Evolutionary conservation across 1,140 invertebrate species (phyloP), one percentile per base, ranked within the genome.

Genomic region (Gryon sp.): DNA sequence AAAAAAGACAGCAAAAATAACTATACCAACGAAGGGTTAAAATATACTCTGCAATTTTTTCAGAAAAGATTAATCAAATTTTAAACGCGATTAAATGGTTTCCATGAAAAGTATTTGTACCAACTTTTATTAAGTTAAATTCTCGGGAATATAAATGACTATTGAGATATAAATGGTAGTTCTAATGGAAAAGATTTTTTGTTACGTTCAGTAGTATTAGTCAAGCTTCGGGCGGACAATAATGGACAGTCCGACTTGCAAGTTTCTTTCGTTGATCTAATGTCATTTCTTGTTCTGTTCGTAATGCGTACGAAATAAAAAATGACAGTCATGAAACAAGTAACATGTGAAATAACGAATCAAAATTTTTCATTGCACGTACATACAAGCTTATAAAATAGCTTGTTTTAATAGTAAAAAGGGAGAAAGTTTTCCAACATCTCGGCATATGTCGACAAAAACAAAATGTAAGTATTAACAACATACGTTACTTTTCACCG

Each of bases 121-220:
- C 3, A 22, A 16, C n/a, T 41, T 41, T 22, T n/a, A n/a, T n/a
- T n/a, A n/a, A n/a, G n/a, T n/a, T n/a, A n/a, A n/a, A n/a, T n/a
- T n/a, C n/a, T n/a, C n/a, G n/a, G 8, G 11, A 41, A 19, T 16
- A 41, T 34, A 32, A 59, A 43, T 59, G 14, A 55, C 22, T 2
- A 34, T 16, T 55, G 30, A 5, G 8, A 26, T n/a, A n/a, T n/a
- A n/a, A n/a, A 41, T 41, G 36, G 6, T 2, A 3, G 18, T 18
- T 2, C n/a, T 12, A 57, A 43, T 57, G 53, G 40, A 18, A 12
- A 46, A 48, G 28, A 12, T 8, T 22, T 46, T 46, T 60, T 48
- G n/a, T 60, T 19, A 15, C 20, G 45, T 38, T n/a, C 43, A 62
- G 41, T 22, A 46, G 43, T 48, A 62, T 62, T 48, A 46, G 28